phyloP scores from a whole-genome alignment of 2,888 invertebrate species.

The Hyposoter dolosus region DNA sequence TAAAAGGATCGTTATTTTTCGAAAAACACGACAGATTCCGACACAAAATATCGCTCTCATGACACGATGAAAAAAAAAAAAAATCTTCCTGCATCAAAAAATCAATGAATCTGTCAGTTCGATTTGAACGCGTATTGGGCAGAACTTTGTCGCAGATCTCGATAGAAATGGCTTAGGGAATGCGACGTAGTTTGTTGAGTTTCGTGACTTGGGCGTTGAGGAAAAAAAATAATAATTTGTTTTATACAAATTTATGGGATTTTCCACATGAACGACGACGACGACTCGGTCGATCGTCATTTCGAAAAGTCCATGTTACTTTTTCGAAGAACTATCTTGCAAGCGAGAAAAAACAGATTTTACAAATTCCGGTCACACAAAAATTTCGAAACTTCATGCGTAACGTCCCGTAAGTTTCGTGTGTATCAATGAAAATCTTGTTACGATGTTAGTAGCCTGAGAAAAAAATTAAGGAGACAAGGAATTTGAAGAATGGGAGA shows the following conservation, averaged over 20 bases:
- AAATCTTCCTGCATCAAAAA: neutral
- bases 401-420: neutral
- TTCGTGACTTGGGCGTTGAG: slow-evolving; percentile 25
- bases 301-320: neutral
- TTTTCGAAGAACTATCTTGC: neutral
- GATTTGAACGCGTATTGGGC: neutral
- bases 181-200: slow-evolving; percentile 52
- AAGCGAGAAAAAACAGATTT: neutral
- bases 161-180: neutral
- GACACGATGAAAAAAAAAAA: neutral
- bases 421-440: slow-evolving; percentile 26
- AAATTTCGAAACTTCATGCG: neutral
- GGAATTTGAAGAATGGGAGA: neutral
- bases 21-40: neutral
- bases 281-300: neutral
- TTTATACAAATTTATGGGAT: neutral
- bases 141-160: neutral
- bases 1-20: neutral
- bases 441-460: neutral
- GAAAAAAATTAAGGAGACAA: slow-evolving; percentile 4
- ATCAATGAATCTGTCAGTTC: neutral
- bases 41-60: neutral
- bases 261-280: neutral
- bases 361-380: neutral
- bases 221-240: slow-evolving; percentile 14